phyloP scores from a whole-genome alignment of 53 echinoderm and acorn worm species.

The Temnopleurus reevesii region DNA sequence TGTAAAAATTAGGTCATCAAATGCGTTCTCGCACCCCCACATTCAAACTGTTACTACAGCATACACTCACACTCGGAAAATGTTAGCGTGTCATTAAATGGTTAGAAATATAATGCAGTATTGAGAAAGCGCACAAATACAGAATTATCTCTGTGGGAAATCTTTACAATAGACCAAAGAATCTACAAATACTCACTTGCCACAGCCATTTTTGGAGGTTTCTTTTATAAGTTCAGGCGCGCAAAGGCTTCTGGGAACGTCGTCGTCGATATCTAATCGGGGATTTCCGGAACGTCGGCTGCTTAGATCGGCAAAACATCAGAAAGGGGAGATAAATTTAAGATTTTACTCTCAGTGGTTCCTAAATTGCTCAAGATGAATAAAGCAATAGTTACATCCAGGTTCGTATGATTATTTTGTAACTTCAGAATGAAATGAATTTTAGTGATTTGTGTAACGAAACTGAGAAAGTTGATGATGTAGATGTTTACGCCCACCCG shows the following conservation, averaged over 20 bases:
- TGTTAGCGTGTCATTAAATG: no score
- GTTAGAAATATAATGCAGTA: no score
- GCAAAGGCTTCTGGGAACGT: slow-evolving; percentile 17
- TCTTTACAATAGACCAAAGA: neutral
- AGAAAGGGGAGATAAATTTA: neutral
- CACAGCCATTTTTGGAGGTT: slow-evolving; percentile 17
- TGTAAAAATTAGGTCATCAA: neutral
- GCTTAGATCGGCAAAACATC: neutral
- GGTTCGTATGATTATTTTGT: neutral
- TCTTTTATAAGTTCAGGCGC: neutral
- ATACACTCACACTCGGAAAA: no score
- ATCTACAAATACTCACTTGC: slow-evolving; percentile 7
- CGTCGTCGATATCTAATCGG: neutral
- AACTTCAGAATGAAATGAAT: neutral
- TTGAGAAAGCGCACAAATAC: no score
- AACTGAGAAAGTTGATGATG: neutral
- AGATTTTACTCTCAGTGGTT: neutral
- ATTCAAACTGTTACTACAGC: no score
- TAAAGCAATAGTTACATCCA: slow-evolving; percentile 39
- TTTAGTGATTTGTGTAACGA: neutral
- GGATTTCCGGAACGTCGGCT: slow-evolving; percentile 53
- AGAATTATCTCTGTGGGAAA: no score
- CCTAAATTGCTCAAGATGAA: neutral
- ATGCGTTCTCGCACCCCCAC: neutral
- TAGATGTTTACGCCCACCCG: neutral